Conservation (phyloP, 2,888 invertebrate species). For the Ctenicera cuprea region DNA sequence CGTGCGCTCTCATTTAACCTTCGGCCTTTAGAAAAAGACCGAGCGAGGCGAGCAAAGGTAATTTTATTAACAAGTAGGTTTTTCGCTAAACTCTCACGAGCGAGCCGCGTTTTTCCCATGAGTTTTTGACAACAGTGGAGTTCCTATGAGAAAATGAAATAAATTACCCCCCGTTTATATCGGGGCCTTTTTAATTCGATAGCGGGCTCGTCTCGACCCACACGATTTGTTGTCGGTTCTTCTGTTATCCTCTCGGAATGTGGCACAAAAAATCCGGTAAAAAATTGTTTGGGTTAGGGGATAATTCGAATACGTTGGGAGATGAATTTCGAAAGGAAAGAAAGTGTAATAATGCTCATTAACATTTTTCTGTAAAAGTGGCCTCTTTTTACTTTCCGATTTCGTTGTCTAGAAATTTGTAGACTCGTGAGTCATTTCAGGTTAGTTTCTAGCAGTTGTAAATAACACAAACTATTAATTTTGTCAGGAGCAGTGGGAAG, state of each 20-base stretch:
- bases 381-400: too few species aligned
- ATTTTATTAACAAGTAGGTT: conserved; percentile 43
- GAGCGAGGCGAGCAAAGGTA: conserved; percentile 23
- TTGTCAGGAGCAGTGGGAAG: too few species aligned
- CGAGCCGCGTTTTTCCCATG: conserved; percentile 48
- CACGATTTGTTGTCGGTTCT: conserved; percentile 43
- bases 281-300: conserved; percentile 3
- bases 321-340: too few species aligned
- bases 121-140: conserved; percentile 50
- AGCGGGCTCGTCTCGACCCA: conserved; percentile 34
- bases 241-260: conserved; percentile 29
- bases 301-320: too few species aligned
- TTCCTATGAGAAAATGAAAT: conserved; percentile 55
- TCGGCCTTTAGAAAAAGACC: conserved; percentile 23
- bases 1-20: conserved; percentile 2
- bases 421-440: too few species aligned
- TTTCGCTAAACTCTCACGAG: conserved; percentile 49
- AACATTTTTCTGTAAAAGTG: too few species aligned
- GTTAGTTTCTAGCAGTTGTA: too few species aligned
- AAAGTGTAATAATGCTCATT: too few species aligned
- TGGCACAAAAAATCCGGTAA: not conserved
- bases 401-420: too few species aligned
- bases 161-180: conserved; percentile 52
- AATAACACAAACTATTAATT: too few species aligned
- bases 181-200: conserved; percentile 41